Evolutionary conservation across 2,113 vertebrate genomes (phyloP).

Genomic region (Sus scrofa): T2T-Sscrofa CM000812.6:149447001-149447500

Average conservation of each 20-base stretch:
- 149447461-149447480: constrained; percentile 32
- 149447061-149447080: no score
- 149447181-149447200: no score
- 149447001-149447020: constrained; percentile 90
- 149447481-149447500: not conserved
- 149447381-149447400: not conserved
- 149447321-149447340: not conserved
- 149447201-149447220: no score
- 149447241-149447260: no score
- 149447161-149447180: no score
- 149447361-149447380: not conserved
- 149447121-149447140: no score
- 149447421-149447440: not conserved
- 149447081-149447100: no score
- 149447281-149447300: not conserved
- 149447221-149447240: no score
- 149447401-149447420: not conserved
- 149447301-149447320: not conserved
- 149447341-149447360: constrained; percentile 43
- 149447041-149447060: no score
- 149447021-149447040: no score
- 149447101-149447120: no score
- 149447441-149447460: not conserved
- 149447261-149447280: constrained; percentile 91
- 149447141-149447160: no score